phyloP scores from a whole-genome alignment of 1,140 invertebrate genomes.

The Phenacoccus solenopsis region DNA sequence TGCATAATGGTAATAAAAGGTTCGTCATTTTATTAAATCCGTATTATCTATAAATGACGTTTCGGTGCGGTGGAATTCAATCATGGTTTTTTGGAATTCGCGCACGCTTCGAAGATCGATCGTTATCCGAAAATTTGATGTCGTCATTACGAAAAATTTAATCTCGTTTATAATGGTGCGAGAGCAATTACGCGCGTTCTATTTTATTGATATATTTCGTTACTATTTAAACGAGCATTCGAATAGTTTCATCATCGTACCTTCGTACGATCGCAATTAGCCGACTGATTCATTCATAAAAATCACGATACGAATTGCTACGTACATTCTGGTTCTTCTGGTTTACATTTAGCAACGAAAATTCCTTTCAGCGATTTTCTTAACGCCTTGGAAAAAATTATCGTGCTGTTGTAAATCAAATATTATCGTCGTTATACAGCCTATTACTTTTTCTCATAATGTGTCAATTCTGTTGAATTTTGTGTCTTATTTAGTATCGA shows the following conservation, averaged over 20 bases:
- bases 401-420: background rate
- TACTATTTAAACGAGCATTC: background rate
- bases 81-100: background rate
- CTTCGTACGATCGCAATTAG: background rate
- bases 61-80: too few relatives aligned
- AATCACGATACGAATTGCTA: background rate
- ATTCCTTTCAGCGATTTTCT: background rate
- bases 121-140: background rate
- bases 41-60: too few relatives aligned
- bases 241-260: background rate
- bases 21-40: too few relatives aligned
- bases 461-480: too few relatives aligned
- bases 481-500: too few relatives aligned
- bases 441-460: too few relatives aligned
- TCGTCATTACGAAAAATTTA: background rate
- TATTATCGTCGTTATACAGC: too few relatives aligned
- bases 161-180: background rate
- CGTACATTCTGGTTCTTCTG: background rate
- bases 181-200: background rate
- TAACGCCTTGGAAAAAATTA: background rate
- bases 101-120: background rate
- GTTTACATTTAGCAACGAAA: background rate
- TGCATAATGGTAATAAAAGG: background rate
- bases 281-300: conserved; percentile 1
- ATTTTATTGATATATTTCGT: background rate